Evolutionary conservation across 2,113 vertebrate species (phyloP).

Genomic region (Leptobrachium leishanense): DNA sequence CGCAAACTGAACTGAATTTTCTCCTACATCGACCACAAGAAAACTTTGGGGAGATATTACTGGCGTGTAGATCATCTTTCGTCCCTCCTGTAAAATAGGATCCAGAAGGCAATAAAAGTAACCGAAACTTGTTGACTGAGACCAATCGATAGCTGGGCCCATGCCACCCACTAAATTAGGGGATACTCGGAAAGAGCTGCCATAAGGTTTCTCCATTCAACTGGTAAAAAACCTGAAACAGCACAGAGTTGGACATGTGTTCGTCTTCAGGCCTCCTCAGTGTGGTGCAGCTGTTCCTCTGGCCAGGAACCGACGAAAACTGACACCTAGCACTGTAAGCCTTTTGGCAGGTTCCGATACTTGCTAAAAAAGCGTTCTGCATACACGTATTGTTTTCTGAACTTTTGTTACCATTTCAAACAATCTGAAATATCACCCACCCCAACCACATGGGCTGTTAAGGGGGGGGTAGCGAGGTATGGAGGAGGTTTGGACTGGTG

Average conservation of each 20-base stretch:
- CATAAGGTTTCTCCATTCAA: not conserved
- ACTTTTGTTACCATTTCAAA: slow-evolving; percentile 9
- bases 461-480: too few species aligned
- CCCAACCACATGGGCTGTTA: not conserved
- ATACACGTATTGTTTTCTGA: slow-evolving; percentile 35
- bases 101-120: not conserved
- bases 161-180: not conserved
- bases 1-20: not conserved
- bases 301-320: not conserved
- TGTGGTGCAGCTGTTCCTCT: slow-evolving; percentile 55
- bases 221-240: slow-evolving; percentile 39
- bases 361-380: slow-evolving; percentile 33
- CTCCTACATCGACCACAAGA: not conserved
- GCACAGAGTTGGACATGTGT: fast-evolving
- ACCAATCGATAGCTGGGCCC: not conserved
- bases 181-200: not conserved
- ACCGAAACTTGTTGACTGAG: not conserved
- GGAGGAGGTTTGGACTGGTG: too few species aligned
- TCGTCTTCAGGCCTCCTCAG: not conserved
- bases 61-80: not conserved
- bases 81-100: not conserved
- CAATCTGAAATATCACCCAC: slow-evolving; percentile 8
- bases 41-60: not conserved
- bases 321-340: slow-evolving; percentile 45
- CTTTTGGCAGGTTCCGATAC: slow-evolving; percentile 27